Base-by-base conservation (phyloP, 2,888 invertebrate genomes). In the Andrena praecox region DNA sequence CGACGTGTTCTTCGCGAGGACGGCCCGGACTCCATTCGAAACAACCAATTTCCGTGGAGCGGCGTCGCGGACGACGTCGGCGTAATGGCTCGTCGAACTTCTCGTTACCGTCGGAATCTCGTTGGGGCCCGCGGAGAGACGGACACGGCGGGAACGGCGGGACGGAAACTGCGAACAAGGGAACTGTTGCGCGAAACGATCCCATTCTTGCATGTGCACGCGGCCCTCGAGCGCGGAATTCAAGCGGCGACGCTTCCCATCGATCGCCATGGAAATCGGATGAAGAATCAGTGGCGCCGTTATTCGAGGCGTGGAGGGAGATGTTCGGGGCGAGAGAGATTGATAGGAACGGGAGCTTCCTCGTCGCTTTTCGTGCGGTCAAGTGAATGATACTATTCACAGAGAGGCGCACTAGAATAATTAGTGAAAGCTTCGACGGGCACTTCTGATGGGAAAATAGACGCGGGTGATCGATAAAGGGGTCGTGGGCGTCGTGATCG, bases 21-120 rank as follows among this genome's bases (percentile, higher is more conserved):
- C 7, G 6, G 33, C n/a, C 6, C 70, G 63, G 2, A 31, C 69
- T 12, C 77, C 35, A 74, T 48, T 78, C 85, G 85, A 82, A 76
- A 78, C 86, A 78, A 85, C 75, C 85, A 82, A 82, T 85, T 85
- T 85, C 82, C 84, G 71, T 67, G 29, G 70, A 59, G 16, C 67
- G 70, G 60, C 73, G 75, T 69, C 74, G 72, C 66, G 27, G 31
- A 31, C 79, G 69, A 72, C 60, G 73, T 35, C 69, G 64, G 62
- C 78, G 78, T 68, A 85, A 85, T 73, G 85, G 73, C 72, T 27
- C 75, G 77, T 78, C 75, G 72, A 63, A 78, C 48, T 82, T 79
- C 78, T 85, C 80, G 85, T 85, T 82, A 74, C 67, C 31, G 8
- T 35, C 42, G 66, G 66, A 77, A 77, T 77, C 77, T 73, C 72